Percentiles rank a stretch among this genome's conserved stretches.
These are phyloP conservation scores for Oenanthe melanoleuca DNA, from an alignment of 2,113 vertebrate species.

Conservation along the genomic window DNA sequence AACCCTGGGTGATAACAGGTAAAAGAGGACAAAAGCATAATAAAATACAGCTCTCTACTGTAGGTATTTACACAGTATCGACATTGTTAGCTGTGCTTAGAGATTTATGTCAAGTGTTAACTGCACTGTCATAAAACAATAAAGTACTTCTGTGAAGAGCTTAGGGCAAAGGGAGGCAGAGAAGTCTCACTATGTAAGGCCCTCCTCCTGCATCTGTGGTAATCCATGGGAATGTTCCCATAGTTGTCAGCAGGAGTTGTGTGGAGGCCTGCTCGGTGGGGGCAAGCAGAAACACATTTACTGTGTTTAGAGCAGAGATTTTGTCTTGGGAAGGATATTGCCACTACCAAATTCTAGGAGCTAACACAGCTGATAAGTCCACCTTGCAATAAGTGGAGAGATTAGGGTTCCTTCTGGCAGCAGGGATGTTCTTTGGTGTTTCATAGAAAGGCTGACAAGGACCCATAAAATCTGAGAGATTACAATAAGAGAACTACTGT, in stretches of 20 bases:
- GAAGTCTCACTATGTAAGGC: slow-evolving; percentile 21
- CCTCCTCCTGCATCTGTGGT: not conserved
- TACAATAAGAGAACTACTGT: not conserved
- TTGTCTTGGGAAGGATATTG: not conserved
- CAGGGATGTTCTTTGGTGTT: not conserved
- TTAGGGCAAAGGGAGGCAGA: slow-evolving; percentile 27
- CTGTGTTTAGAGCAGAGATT: not conserved
- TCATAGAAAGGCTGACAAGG: not conserved
- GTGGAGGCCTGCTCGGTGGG: not conserved
- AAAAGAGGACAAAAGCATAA: not conserved
- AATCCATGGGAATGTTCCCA: slow-evolving; percentile 19
- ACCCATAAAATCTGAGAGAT: not conserved
- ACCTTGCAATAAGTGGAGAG: not conserved
- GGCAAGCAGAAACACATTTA: not conserved
- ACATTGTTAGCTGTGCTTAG: slow-evolving; percentile 12
- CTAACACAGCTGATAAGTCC: not conserved
- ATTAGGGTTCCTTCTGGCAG: not conserved
- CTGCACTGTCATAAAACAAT: slow-evolving; percentile 46
- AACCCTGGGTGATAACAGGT: not conserved
- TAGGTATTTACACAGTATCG: slow-evolving; percentile 35
- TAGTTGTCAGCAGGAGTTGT: not conserved
- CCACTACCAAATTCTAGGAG: not conserved
- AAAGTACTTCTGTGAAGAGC: slow-evolving; percentile 45
- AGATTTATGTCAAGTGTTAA: slow-evolving; percentile 50
- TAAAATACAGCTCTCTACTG: not conserved